Evolutionary conservation across 1,140 invertebrate species (phyloP).

Genomic region (Diorhabda carinulata): DNA sequence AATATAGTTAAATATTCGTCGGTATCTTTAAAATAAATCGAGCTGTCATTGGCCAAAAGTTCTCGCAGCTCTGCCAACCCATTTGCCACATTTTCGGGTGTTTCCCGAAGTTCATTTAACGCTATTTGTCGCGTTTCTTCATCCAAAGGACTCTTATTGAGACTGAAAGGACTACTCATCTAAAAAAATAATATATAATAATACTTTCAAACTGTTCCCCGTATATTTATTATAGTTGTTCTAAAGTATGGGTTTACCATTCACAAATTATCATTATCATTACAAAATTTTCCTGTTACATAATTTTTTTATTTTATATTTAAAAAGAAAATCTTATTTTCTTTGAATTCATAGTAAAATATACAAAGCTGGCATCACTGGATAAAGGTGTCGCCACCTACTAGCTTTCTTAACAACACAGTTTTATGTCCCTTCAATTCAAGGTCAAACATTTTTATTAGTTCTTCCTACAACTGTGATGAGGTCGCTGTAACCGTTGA

Average conservation of each 20-base stretch:
- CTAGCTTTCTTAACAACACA: too few relatives aligned
- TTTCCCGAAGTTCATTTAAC: conserved; percentile 62
- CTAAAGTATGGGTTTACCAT: not conserved
- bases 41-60: conserved; percentile 60
- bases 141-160: conserved; percentile 20
- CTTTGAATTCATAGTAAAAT: too few relatives aligned
- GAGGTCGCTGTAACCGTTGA: too few relatives aligned
- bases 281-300: too few relatives aligned
- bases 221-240: not conserved
- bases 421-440: too few relatives aligned
- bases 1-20: conserved; percentile 73
- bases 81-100: conserved; percentile 58
- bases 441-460: too few relatives aligned
- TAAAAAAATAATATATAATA: not conserved
- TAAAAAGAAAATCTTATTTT: too few relatives aligned
- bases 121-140: conserved; percentile 54
- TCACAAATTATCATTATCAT: too few relatives aligned
- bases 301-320: too few relatives aligned
- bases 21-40: conserved; percentile 62
- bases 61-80: conserved; percentile 58
- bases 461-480: too few relatives aligned
- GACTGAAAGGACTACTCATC: conserved; percentile 19
- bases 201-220: not conserved
- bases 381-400: too few relatives aligned
- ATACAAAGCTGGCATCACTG: too few relatives aligned